Evolutionary conservation across 2,888 invertebrate genomes (phyloP), one percentile per base, ranked within the genome.

Genomic region (Papilio elwesi): DNA sequence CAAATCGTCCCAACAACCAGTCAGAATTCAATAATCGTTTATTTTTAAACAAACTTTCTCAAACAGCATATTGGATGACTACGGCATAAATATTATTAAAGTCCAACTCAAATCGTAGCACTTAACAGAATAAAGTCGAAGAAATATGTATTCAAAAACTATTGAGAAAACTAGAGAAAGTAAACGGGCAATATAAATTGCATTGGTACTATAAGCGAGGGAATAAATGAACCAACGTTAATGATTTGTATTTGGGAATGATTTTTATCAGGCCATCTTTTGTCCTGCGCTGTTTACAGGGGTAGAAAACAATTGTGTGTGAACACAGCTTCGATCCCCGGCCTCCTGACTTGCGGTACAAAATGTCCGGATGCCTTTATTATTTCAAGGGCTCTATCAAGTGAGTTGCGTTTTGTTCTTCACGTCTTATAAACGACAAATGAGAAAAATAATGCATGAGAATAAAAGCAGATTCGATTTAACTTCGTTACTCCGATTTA

Each of bases 191-290:
- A 66, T 70, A 66, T 59, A 67, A 74, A 67, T 49, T 63, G 67
- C 55, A 70, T 2, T 26, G 26, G 26, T 70, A 66, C 63, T 74
- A 16, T 65, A 65, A 36, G 43, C 74, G 67, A 76, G 74, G 68
- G 74, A 76, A 68, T 71, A 71, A 77, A 77, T 76, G 71, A 78
- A 78, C 76, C 74, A 75, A 79, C 77, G 78, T 79, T 78, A 81
- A 79, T 80, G 76, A 79, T 78, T 76, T 78, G 77, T 78, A 75
- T 66, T 74, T 64, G 78, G 76, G 80, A 78, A 82, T 83, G 89
- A 89, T 90, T 88, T 85, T 90, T 92, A 92, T 91, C 91, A 87
- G 85, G 77, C 75, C 82, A 86, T 85, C 87, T 82, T 88, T 93
- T 92, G 91, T 90, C 80, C 82, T 75, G 72, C 78, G 71, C 70